These are phyloP conservation scores for Bovichtus variegatus DNA, from an alignment of 2,797 vertebrate genomes.

Conservation along the genomic window DNA sequence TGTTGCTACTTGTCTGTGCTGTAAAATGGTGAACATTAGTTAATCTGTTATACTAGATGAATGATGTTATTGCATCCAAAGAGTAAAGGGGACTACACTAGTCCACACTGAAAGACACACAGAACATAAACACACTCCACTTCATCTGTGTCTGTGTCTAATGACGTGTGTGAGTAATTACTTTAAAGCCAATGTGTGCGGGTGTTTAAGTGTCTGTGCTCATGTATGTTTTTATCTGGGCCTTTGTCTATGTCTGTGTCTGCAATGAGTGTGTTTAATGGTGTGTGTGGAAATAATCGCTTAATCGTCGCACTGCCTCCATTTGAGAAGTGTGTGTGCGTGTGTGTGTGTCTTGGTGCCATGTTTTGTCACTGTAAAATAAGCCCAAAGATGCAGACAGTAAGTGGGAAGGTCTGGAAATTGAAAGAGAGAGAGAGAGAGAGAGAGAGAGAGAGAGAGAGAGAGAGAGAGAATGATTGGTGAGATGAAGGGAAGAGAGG, in stretches of 20 bases:
- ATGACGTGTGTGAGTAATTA: slow-evolving; percentile 84
- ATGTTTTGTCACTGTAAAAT: slow-evolving; percentile 56
- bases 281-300: slow-evolving; percentile 84
- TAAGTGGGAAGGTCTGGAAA: slow-evolving; percentile 33
- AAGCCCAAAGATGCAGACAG: slow-evolving; percentile 45
- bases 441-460: slow-evolving; percentile 27
- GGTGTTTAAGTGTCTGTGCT: slow-evolving; percentile 78
- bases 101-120: slow-evolving; percentile 61
- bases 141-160: slow-evolving; percentile 80
- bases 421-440: slow-evolving; percentile 33
- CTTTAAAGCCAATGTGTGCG: slow-evolving; percentile 69
- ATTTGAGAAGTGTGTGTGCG: slow-evolving; percentile 63
- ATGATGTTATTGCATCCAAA: slow-evolving; percentile 49
- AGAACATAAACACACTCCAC: slow-evolving; percentile 78
- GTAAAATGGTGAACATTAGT: slow-evolving; percentile 18
- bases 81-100: slow-evolving; percentile 42
- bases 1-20: neutral
- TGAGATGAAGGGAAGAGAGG: slow-evolving; percentile 29
- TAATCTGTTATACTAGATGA: slow-evolving; percentile 39
- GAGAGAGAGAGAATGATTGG: slow-evolving; percentile 53
- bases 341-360: slow-evolving; percentile 33
- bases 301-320: slow-evolving; percentile 75
- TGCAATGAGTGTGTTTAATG: slow-evolving; percentile 83
- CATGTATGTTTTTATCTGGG: slow-evolving; percentile 79
- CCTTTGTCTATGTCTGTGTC: slow-evolving; percentile 74